phyloP scores from a whole-genome alignment of 2,888 invertebrate species.

The Strigamia transsilvanica region DNA sequence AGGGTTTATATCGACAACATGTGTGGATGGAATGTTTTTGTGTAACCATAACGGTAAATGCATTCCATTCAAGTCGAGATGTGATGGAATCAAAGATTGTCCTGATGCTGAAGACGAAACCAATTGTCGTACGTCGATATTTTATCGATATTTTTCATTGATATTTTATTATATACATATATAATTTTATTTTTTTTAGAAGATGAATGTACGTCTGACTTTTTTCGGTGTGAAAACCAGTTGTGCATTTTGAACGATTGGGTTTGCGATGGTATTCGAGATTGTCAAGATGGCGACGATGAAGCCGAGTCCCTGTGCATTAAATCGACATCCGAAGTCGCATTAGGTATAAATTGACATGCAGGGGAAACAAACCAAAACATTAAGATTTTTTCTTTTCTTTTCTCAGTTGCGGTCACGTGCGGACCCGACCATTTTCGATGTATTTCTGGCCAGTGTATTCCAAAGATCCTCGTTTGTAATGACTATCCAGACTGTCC shows the following conservation, averaged over 20 bases:
- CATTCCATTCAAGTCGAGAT: constrained; percentile 57
- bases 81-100: too few species aligned
- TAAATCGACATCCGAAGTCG: background rate
- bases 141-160: too few species aligned
- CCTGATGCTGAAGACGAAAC: constrained; percentile 59
- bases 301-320: constrained; percentile 59
- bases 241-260: constrained; percentile 61
- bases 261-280: constrained; percentile 64
- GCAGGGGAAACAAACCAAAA: background rate
- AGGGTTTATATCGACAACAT: constrained; percentile 58
- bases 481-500: constrained; percentile 64
- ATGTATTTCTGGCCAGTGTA: constrained; percentile 55
- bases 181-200: background rate
- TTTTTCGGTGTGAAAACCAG: background rate
- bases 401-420: background rate
- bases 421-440: constrained; percentile 4
- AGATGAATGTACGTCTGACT: background rate
- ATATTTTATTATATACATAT: too few species aligned
- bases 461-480: constrained; percentile 66
- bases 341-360: background rate
- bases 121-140: constrained; percentile 56
- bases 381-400: background rate
- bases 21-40: constrained; percentile 66
- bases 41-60: constrained; percentile 72
- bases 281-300: constrained; percentile 65